phyloP scores from a whole-genome alignment of 2,888 invertebrate genomes.

The Amiota minor region DNA sequence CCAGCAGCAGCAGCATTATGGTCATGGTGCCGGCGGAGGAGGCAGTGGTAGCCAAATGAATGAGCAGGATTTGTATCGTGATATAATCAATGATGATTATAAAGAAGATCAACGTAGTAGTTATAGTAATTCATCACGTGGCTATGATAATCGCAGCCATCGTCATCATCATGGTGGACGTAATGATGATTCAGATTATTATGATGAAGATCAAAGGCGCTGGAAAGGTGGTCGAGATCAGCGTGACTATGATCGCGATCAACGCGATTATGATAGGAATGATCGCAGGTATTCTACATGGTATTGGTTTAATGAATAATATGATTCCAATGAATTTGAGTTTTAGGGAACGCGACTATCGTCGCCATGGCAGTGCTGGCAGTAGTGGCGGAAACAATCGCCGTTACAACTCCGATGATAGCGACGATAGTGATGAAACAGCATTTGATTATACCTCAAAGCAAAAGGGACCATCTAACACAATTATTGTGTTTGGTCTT shows the following conservation, averaged over 20 bases:
- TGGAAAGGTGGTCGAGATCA: slow-evolving; percentile 47
- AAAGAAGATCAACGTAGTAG: slow-evolving; percentile 61
- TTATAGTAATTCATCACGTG: slow-evolving; percentile 46
- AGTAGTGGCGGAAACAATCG: slow-evolving; percentile 45
- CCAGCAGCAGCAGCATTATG: not conserved
- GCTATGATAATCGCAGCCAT: slow-evolving; percentile 52
- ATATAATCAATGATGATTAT: slow-evolving; percentile 71
- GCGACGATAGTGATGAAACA: slow-evolving; percentile 72
- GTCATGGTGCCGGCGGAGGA: not conserved
- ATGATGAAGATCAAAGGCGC: slow-evolving; percentile 43
- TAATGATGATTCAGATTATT: slow-evolving; percentile 47
- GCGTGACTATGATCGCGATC: slow-evolving; percentile 51
- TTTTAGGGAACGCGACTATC: slow-evolving; percentile 52
- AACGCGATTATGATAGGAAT: slow-evolving; percentile 51
- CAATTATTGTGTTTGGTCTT: slow-evolving; percentile 83
- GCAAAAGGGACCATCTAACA: slow-evolving; percentile 76
- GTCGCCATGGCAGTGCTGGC: slow-evolving; percentile 41
- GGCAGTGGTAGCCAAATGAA: not conserved
- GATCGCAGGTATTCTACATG: slow-evolving; percentile 48
- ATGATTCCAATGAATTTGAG: not conserved
- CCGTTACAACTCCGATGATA: slow-evolving; percentile 65
- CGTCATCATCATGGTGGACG: slow-evolving; percentile 52
- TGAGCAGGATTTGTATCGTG: slow-evolving; percentile 71
- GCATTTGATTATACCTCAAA: slow-evolving; percentile 70
- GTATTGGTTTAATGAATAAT: too few relatives aligned